Conservation (phyloP, 2,888 invertebrate species). For the Uropetala carovei region DNA sequence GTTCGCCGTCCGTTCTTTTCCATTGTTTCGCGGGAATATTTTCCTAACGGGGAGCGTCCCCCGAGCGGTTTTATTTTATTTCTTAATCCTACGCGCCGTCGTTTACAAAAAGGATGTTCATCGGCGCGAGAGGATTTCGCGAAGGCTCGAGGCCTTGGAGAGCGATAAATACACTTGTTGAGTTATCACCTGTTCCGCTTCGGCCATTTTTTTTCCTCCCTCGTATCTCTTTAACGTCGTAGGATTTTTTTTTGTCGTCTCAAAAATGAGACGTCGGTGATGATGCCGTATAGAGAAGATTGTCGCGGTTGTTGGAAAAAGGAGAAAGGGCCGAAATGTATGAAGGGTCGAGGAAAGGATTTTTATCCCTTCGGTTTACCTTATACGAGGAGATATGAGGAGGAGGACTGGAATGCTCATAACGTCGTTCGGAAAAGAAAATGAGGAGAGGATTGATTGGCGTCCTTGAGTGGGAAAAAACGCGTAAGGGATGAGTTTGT, state of each 20-base stretch:
- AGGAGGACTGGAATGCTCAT: not conserved
- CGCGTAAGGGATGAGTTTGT: not conserved
- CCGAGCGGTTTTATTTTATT: not conserved
- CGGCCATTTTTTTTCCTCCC: not conserved
- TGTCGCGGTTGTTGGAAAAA: no score
- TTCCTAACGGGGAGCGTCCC: not conserved
- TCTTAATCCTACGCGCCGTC: not conserved
- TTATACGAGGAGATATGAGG: not conserved
- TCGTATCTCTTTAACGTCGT: not conserved
- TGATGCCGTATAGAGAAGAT: not conserved
- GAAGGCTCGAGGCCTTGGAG: not conserved
- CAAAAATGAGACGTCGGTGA: not conserved
- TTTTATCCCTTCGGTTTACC: conserved; percentile 1
- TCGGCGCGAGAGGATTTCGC: not conserved
- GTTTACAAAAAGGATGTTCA: not conserved
- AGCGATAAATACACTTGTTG: conserved; percentile 24
- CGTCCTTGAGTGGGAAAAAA: not conserved
- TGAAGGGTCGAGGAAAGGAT: not conserved
- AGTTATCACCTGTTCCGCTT: conserved; percentile 3
- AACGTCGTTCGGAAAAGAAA: not conserved
- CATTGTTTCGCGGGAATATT: conserved; percentile 6
- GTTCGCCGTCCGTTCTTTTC: not conserved
- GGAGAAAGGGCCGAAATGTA: no score
- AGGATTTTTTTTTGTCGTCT: not conserved
- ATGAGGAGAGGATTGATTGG: conserved; percentile 4